Conservation (phyloP, 2,888 invertebrate species). For the Eledona agricola region DNA sequence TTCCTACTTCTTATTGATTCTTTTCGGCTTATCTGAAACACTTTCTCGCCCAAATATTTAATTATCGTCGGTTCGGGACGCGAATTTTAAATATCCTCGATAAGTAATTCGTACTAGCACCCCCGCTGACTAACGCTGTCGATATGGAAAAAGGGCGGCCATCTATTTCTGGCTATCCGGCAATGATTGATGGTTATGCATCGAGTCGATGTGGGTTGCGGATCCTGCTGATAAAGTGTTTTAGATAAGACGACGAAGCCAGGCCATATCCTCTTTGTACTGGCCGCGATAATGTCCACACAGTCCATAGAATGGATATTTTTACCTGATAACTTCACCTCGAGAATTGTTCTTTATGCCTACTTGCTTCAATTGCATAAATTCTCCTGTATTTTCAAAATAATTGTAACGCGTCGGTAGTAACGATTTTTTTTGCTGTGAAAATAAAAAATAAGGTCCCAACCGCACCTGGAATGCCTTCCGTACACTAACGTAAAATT, state of each 20-base stretch:
- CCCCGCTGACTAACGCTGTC: conserved; percentile 10
- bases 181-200: conserved; percentile 44
- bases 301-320: neutral
- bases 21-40: conserved; percentile 2
- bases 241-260: conserved; percentile 36
- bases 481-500: conserved; percentile 1
- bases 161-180: conserved; percentile 27
- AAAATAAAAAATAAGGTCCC: no score
- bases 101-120: neutral
- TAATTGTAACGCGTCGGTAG: no score
- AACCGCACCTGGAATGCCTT: neutral
- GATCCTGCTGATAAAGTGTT: conserved; percentile 36
- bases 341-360: no score
- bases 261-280: conserved; percentile 2
- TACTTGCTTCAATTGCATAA: no score
- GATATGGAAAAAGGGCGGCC: conserved; percentile 23
- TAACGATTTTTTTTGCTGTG: no score
- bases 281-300: no score
- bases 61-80: no score
- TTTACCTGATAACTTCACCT: no score
- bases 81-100: neutral
- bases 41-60: no score
- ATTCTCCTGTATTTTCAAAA: no score
- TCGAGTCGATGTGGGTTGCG: conserved; percentile 40
- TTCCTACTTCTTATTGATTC: conserved; percentile 1